phyloP scores from a whole-genome alignment of 2,888 invertebrate species.

The Lithosia quadra region DNA sequence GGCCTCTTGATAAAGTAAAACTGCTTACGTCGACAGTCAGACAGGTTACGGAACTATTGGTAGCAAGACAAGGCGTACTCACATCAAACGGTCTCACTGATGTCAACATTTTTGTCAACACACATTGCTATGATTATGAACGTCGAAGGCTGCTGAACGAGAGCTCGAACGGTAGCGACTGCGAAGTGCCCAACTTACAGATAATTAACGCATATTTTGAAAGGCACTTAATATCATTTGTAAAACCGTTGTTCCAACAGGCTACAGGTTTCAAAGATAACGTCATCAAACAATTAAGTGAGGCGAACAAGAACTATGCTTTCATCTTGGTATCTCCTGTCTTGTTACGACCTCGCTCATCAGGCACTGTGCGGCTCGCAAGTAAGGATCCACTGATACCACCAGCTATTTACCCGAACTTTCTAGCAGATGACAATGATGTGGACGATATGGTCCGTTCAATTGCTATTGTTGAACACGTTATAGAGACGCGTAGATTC shows the following conservation, averaged over 20 bases:
- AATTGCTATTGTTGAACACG: slow-evolving; percentile 59
- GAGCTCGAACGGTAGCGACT: slow-evolving; percentile 49
- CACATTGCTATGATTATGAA: slow-evolving; percentile 62
- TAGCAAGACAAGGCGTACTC: slow-evolving; percentile 54
- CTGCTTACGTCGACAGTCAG: slow-evolving; percentile 19
- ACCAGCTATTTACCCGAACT: slow-evolving; percentile 67
- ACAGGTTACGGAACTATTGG: slow-evolving; percentile 49
- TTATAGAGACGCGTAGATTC: slow-evolving; percentile 55
- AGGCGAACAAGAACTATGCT: slow-evolving; percentile 54
- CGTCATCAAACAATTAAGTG: slow-evolving; percentile 54
- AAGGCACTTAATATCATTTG: slow-evolving; percentile 45
- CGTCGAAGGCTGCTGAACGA: slow-evolving; percentile 47
- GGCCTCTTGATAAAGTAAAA: slow-evolving; percentile 25
- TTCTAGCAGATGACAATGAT: slow-evolving; percentile 61
- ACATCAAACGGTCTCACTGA: slow-evolving; percentile 68
- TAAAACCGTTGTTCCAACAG: slow-evolving; percentile 39
- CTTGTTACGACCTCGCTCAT: slow-evolving; percentile 61
- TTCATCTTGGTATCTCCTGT: slow-evolving; percentile 60
- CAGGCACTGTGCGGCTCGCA: slow-evolving; percentile 62
- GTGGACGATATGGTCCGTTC: slow-evolving; percentile 58
- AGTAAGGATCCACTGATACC: slow-evolving; percentile 54
- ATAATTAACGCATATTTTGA: slow-evolving; percentile 62
- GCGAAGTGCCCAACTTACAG: slow-evolving; percentile 65
- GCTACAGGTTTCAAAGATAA: slow-evolving; percentile 45
- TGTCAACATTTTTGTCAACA: slow-evolving; percentile 62